Evolutionary conservation across 64 coral and sea anemone species (phyloP), one percentile per base, ranked within the genome.

Genomic region (Orbicella faveolata): DNA sequence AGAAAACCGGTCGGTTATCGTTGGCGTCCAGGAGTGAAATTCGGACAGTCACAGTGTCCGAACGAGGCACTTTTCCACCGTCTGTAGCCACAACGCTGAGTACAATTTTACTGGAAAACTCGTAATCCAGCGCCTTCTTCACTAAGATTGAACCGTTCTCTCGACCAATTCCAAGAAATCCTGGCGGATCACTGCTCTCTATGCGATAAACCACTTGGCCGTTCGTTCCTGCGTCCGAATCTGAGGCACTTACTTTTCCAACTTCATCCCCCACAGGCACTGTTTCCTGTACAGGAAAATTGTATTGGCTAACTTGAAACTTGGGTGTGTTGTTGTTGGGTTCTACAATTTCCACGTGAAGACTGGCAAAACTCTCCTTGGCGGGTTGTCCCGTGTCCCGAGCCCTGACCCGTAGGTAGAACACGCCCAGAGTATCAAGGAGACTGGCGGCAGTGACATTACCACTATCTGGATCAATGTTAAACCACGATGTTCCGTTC

Each of bases 131-230:
- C 20, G 88, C 39, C 53, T 92, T 95, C 30, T 79, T 16, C 51
- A 90, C 89, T 81, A 78, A 96, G 63, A 99, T 91, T 61, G 92
- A 90, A 20, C 97, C 97, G 69, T 89, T 96, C 12, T 77, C 83
- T 39, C 82, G 23, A 30, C 93, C 91, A 77, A 99, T 88, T 90
- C 64, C 94, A 89, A 99, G 93, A 73, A 64, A 79, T 11, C 80
- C 86, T 48, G 53, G 34, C 12, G 87, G 78, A 9, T 91, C 34
- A 23, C 84, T 84, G 61, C 77, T 66, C 36, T 70, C 35, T 53
- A 99, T 74, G 59, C 76, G 76, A 66, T 96, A 99, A 1, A 77
- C 78, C 23, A 99, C 82, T 76, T 87, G 75, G 21, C 94, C 90
- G 63, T 95, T 95, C 12, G 75, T 83, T n/a, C 88, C 97, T 17